A percentile compares a stretch with the other conserved stretches of the same genome.
phyloP scores from a whole-genome alignment of 1,140 invertebrate genomes.

The Sitobion miscanthi region DNA sequence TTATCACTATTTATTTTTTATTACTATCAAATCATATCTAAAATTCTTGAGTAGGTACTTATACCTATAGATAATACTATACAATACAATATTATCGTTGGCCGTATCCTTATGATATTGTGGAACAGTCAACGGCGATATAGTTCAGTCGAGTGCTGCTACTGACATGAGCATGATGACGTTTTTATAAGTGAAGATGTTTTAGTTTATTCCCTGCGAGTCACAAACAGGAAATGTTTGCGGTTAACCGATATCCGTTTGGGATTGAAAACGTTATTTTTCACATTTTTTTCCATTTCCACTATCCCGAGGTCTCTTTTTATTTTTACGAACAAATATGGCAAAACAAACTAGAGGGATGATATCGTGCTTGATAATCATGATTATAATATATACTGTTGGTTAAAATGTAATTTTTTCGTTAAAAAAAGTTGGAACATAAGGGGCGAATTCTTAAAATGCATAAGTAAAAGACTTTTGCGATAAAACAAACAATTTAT shows the following conservation, averaged over 20 bases:
- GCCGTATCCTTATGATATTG: background rate
- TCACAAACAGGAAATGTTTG: background rate
- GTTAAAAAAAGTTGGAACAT: background rate
- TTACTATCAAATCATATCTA: background rate
- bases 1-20: background rate
- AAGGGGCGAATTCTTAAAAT: background rate
- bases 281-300: background rate
- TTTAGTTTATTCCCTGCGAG: background rate
- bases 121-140: background rate
- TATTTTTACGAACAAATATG: background rate
- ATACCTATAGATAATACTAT: background rate
- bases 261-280: background rate
- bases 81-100: background rate
- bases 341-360: too few relatives aligned
- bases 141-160: background rate
- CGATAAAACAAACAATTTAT: too few relatives aligned
- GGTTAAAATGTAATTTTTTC: background rate
- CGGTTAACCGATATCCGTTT: background rate
- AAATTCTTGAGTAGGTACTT: background rate
- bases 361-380: background rate
- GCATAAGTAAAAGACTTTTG: too few relatives aligned
- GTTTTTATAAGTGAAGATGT: background rate
- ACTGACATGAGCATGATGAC: background rate
- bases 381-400: background rate
- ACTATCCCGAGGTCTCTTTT: background rate